Evolutionary conservation across 2,113 vertebrate species (phyloP).

Genomic region (Ctenomys sociabilis): DNA sequence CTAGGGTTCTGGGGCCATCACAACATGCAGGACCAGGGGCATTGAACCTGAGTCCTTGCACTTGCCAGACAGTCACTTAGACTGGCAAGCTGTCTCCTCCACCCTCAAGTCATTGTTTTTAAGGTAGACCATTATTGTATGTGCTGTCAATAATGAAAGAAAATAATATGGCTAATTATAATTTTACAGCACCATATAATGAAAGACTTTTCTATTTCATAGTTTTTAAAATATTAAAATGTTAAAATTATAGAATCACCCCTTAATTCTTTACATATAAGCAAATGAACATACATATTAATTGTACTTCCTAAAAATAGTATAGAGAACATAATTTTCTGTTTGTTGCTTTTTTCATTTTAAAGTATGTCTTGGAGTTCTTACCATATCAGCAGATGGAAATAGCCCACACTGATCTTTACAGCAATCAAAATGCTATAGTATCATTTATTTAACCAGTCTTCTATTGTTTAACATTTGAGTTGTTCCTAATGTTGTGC

Average conservation of each 20-base stretch:
- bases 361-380: conserved; percentile 7
- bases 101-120: conserved; percentile 6
- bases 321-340: background rate
- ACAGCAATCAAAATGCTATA: background rate
- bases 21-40: too few relatives aligned
- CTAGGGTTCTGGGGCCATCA: too few relatives aligned
- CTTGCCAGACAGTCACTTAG: too few relatives aligned
- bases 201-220: conserved; percentile 27
- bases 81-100: too few relatives aligned
- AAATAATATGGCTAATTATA: conserved; percentile 56
- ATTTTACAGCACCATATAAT: conserved; percentile 38
- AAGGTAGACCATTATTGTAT: conserved; percentile 49
- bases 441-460: conserved; percentile 26
- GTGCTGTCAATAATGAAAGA: conserved; percentile 58
- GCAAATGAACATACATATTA: conserved; percentile 20
- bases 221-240: conserved; percentile 46
- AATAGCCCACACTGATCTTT: conserved; percentile 25
- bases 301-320: conserved; percentile 29
- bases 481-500: conserved; percentile 2
- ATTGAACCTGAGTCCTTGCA: too few relatives aligned
- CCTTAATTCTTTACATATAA: conserved; percentile 10
- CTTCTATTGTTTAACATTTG: conserved; percentile 17
- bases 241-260: background rate
- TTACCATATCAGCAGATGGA: background rate
- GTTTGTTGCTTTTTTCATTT: conserved; percentile 30